These are phyloP conservation scores for Bubo blakistoni DNA, from an alignment of 2,113 vertebrate genomes.

Conservation along the genomic window DNA sequence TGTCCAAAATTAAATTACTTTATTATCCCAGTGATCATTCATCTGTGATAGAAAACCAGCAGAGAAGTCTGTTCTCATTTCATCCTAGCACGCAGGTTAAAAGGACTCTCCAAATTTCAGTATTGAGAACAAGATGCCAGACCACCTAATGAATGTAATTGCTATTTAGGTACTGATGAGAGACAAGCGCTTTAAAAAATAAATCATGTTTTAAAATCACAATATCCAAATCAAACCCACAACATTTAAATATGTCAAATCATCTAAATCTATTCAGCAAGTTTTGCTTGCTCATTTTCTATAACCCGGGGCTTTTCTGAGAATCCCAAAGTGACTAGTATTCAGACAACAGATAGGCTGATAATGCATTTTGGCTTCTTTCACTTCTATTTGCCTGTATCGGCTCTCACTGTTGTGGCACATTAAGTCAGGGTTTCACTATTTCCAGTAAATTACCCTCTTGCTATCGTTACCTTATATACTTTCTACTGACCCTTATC, in stretches of 20 bases:
- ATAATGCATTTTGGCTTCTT: not conserved
- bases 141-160: not conserved
- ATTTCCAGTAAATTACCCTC: not conserved
- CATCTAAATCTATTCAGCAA: not conserved
- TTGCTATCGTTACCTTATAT: not conserved
- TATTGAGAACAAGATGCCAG: not conserved
- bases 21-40: slow-evolving; percentile 4
- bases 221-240: not conserved
- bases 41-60: not conserved
- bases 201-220: not conserved
- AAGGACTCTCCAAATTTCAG: not conserved
- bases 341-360: not conserved
- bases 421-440: not conserved
- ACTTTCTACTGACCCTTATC: not conserved
- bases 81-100: not conserved
- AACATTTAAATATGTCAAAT: not conserved
- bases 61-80: slow-evolving; percentile 13
- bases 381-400: not conserved
- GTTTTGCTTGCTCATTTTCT: not conserved
- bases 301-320: not conserved
- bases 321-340: not conserved
- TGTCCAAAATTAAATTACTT: slow-evolving; percentile 51
- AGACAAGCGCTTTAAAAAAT: not conserved
- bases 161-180: not conserved
- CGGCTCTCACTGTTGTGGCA: not conserved